These are phyloP conservation scores for Staurois parvus DNA, from an alignment of 2,797 vertebrate species.

Conservation along the genomic window DNA sequence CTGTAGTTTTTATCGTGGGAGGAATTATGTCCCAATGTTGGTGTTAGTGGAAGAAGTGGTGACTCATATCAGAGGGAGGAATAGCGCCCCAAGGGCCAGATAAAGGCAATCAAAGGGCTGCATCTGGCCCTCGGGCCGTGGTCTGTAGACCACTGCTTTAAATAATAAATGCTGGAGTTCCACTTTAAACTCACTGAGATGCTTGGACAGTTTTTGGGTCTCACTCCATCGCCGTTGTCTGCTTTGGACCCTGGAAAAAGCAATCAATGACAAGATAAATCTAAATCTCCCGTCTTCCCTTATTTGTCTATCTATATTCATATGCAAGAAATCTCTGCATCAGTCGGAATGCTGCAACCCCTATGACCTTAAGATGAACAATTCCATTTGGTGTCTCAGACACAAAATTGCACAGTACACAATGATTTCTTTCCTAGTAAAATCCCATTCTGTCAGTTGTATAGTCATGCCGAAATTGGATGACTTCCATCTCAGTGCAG, in stretches of 20 bases:
- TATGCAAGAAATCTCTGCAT: constrained; percentile 27
- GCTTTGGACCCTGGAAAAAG: not conserved
- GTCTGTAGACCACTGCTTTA: too few species aligned
- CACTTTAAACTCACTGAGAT: too few species aligned
- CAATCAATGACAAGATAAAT: constrained; percentile 7
- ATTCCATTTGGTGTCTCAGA: constrained; percentile 35
- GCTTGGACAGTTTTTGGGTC: too few species aligned
- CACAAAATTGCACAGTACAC: constrained; percentile 35
- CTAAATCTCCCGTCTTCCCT: not conserved
- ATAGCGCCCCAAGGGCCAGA: too few species aligned
- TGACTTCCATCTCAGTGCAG: constrained; percentile 18
- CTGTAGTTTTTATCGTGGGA: too few species aligned
- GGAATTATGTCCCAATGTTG: too few species aligned
- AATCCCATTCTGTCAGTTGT: constrained; percentile 34
- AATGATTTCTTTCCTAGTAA: constrained; percentile 21
- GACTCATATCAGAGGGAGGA: too few species aligned
- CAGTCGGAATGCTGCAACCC: not conserved
- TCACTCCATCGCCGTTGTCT: not conserved
- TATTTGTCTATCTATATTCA: constrained; percentile 41
- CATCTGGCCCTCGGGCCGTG: too few species aligned
- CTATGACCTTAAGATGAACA: constrained; percentile 41
- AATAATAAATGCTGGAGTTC: too few species aligned
- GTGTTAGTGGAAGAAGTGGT: too few species aligned
- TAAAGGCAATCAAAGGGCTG: too few species aligned
- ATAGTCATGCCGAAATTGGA: constrained; percentile 33